These are phyloP conservation scores for Drosophila asahinai DNA, from an alignment of 1,140 invertebrate genomes.

Conservation along the genomic window DNA sequence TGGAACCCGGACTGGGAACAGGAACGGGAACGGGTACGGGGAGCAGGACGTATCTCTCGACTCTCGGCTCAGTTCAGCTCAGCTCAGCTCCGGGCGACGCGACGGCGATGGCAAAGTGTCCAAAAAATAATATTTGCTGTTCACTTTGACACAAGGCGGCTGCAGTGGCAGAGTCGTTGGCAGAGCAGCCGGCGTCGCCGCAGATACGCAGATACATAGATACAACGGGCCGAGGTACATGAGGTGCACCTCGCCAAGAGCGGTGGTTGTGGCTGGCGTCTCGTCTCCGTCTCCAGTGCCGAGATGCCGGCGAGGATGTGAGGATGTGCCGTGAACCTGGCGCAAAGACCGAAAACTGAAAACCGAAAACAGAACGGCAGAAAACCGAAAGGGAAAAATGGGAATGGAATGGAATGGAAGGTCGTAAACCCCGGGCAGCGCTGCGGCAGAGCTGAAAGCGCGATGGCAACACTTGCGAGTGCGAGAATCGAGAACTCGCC, in stretches of 20 bases:
- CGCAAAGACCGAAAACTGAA: constrained; percentile 47
- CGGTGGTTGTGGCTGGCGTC: constrained; percentile 58
- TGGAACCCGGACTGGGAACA: constrained; percentile 35
- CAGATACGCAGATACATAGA: constrained; percentile 54
- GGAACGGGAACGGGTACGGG: constrained; percentile 4
- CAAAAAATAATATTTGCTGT: constrained; percentile 84
- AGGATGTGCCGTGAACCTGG: constrained; percentile 52
- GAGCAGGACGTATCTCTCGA: constrained; percentile 14
- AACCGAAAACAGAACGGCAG: constrained; percentile 6
- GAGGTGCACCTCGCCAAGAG: constrained; percentile 8
- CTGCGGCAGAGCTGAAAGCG: constrained; percentile 21
- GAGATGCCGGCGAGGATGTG: constrained; percentile 54
- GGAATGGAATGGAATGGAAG: constrained; percentile 40
- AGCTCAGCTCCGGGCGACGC: constrained; percentile 61
- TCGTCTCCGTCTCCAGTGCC: constrained; percentile 27
- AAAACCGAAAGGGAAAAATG: constrained; percentile 20
- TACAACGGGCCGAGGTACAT: constrained; percentile 45
- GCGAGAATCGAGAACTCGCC: constrained; percentile 50
- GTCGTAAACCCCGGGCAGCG: constrained; percentile 71
- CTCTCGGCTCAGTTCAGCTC: constrained; percentile 9
- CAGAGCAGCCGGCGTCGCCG: constrained; percentile 58
- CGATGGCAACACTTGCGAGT: constrained; percentile 60
- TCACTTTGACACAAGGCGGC: constrained; percentile 78
- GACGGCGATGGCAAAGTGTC: constrained; percentile 81
- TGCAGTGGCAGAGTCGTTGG: constrained; percentile 34